Evolutionary conservation across 2,888 invertebrate genomes (phyloP).

Genomic region (Cybosia mesomella): DNA sequence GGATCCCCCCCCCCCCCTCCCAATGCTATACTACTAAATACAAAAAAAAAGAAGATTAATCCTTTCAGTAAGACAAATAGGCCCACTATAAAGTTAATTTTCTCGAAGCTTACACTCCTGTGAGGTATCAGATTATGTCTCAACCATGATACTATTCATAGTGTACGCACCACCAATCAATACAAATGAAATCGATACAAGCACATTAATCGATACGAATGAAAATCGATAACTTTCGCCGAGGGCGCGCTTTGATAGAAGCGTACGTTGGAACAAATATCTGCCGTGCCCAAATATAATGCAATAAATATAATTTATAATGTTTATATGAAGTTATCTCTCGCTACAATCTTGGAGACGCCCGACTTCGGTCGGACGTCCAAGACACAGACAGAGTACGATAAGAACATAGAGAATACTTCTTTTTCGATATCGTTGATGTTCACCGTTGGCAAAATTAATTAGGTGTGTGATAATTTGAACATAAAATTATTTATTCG

Average conservation of each 20-base stretch:
- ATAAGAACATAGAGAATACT: constrained; percentile 25
- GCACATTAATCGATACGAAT: constrained; percentile 37
- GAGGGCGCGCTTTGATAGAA: constrained; percentile 73
- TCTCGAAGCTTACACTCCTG: not conserved
- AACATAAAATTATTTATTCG: not conserved
- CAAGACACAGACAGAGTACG: constrained; percentile 59
- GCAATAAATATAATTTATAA: constrained; percentile 86
- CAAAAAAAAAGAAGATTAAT: too few species aligned
- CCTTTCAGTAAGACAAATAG: not conserved
- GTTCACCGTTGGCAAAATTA: not conserved
- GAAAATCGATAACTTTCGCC: constrained; percentile 58
- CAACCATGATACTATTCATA: not conserved
- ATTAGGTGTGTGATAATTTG: not conserved
- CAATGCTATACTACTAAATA: too few species aligned
- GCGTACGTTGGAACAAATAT: constrained; percentile 73
- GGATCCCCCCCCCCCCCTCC: too few species aligned
- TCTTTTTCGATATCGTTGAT: not conserved
- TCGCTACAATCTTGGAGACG: constrained; percentile 76
- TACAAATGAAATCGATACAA: constrained; percentile 51
- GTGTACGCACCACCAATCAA: constrained; percentile 29
- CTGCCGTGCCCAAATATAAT: constrained; percentile 74
- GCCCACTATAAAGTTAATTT: not conserved
- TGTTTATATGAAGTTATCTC: constrained; percentile 80
- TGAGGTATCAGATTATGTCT: not conserved
- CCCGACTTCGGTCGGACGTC: constrained; percentile 65